phyloP scores from a whole-genome alignment of 2,888 invertebrate species.

The Spilosoma lubricipeda region DNA sequence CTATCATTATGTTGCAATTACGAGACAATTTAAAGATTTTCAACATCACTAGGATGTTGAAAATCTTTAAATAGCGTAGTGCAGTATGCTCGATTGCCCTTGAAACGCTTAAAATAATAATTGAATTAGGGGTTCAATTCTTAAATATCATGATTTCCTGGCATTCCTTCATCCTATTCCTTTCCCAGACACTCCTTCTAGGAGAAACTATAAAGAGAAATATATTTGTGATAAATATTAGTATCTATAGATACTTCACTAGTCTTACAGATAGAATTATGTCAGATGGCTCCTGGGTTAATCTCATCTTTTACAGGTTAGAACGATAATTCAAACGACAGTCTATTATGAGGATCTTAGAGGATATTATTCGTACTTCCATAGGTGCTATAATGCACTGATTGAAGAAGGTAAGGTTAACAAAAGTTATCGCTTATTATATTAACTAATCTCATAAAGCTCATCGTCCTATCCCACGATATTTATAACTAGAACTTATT shows the following conservation, averaged over 20 bases:
- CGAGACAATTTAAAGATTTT: neutral
- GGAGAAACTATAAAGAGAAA: neutral
- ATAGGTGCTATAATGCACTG: neutral
- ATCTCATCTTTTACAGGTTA: neutral
- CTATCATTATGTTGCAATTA: neutral
- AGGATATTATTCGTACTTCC: neutral
- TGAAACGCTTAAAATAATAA: too few species aligned
- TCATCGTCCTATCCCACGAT: too few species aligned
- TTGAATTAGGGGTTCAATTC: neutral
- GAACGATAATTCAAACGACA: neutral
- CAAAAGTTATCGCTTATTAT: neutral
- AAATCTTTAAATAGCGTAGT: too few species aligned
- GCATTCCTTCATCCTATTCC: too few species aligned
- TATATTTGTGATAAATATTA: too few species aligned
- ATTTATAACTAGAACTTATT: too few species aligned
- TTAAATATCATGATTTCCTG: neutral
- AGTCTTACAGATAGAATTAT: too few species aligned
- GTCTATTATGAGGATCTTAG: neutral
- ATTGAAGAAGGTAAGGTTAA: neutral
- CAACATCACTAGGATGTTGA: neutral
- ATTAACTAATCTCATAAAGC: neutral
- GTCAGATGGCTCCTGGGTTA: neutral
- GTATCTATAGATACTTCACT: neutral
- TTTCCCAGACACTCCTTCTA: too few species aligned
- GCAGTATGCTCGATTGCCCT: too few species aligned